These are phyloP conservation scores for Heterochromis multidens DNA, from an alignment of 2,113 vertebrate genomes.

Conservation along the genomic window DNA sequence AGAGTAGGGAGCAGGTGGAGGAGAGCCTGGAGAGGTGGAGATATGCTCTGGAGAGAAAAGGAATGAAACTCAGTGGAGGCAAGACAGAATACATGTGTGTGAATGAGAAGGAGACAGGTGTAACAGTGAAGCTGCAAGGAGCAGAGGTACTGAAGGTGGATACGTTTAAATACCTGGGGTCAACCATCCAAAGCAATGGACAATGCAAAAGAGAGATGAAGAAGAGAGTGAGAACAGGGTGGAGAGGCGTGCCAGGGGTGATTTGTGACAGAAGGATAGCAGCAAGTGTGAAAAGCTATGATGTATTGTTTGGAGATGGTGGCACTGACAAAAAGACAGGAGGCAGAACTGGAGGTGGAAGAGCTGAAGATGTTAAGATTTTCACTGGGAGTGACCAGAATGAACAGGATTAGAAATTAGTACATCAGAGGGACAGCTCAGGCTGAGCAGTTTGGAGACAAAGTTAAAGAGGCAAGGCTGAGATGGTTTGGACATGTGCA, in stretches of 20 bases:
- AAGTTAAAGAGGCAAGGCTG: background rate
- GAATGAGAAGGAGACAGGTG: background rate
- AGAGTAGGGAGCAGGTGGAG: background rate
- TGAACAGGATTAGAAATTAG: background rate
- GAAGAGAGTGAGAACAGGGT: background rate
- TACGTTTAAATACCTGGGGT: background rate
- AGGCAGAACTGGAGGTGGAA: background rate
- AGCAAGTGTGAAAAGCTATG: background rate
- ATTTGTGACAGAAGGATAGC: background rate
- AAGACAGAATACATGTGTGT: too few relatives aligned
- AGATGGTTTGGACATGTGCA: background rate
- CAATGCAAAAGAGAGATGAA: background rate
- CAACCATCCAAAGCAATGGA: background rate
- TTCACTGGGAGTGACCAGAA: too few relatives aligned
- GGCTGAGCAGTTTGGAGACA: too few relatives aligned
- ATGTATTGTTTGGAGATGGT: too few relatives aligned
- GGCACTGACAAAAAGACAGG: fast-evolving
- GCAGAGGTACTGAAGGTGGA: background rate
- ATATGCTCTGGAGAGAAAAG: too few relatives aligned
- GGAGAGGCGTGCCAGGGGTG: background rate
- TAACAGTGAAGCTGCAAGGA: background rate
- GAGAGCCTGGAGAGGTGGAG: background rate
- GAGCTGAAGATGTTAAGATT: too few relatives aligned
- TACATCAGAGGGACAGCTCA: background rate
- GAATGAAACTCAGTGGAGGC: too few relatives aligned